Conservation (phyloP, 2,888 invertebrate genomes). For the Luffia ferchaultella region DNA sequence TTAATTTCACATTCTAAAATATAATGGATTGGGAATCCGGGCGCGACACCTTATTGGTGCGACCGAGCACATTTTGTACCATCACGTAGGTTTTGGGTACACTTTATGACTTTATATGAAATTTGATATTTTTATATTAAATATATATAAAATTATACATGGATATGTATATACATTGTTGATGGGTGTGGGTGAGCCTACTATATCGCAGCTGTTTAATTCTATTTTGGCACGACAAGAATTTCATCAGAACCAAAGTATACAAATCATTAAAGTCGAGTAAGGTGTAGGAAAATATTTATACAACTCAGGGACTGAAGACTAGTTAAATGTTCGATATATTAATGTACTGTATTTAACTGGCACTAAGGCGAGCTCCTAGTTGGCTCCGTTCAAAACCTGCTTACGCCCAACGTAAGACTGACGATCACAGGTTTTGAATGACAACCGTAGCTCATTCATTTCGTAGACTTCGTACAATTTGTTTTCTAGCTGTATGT, state of each 20-base stretch:
- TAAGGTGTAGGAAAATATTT: slow-evolving; percentile 66
- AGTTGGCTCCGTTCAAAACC: slow-evolving; percentile 61
- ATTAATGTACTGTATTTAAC: slow-evolving; percentile 62
- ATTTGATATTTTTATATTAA: slow-evolving; percentile 66
- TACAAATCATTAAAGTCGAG: slow-evolving; percentile 64
- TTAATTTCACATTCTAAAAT: slow-evolving; percentile 58
- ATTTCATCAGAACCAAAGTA: slow-evolving; percentile 66
- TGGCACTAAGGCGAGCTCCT: slow-evolving; percentile 38
- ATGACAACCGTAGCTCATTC: slow-evolving; percentile 26
- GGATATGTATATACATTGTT: slow-evolving; percentile 66
- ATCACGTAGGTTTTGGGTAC: slow-evolving; percentile 67
- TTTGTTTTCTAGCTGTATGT: slow-evolving; percentile 26
- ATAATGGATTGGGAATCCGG: slow-evolving; percentile 56
- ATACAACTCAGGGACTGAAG: slow-evolving; percentile 65
- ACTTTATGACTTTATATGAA: slow-evolving; percentile 67
- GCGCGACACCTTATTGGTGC: slow-evolving; percentile 56
- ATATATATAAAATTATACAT: slow-evolving; percentile 66
- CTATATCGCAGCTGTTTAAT: slow-evolving; percentile 66
- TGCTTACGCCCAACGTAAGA: too few relatives aligned
- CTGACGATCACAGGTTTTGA: slow-evolving; percentile 59
- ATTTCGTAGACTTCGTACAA: slow-evolving; percentile 17
- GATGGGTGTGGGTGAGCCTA: slow-evolving; percentile 62
- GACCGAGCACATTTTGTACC: slow-evolving; percentile 56
- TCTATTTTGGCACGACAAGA: slow-evolving; percentile 65
- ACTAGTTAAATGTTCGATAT: slow-evolving; percentile 66